Base-by-base conservation (phyloP, 2,888 invertebrate genomes). In the Agrilus mali region DNA sequence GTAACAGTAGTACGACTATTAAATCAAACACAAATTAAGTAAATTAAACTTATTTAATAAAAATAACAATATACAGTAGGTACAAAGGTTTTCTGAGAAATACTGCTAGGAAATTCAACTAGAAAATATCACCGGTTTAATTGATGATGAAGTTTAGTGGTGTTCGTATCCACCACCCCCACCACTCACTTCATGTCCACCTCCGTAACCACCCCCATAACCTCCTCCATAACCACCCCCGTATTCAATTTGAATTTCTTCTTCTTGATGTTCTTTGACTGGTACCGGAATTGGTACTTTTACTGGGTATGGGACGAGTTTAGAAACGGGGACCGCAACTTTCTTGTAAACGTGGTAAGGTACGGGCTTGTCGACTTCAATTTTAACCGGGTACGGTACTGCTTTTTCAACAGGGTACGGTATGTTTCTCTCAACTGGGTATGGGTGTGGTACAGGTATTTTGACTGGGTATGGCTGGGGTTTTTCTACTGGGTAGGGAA, bases 401-500 rank as follows among this genome's bases (percentile, higher is more conserved):
- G 79, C 79, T 66, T 78, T 74, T 68, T 80, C 79, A 1, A 79
- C 79, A 12, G 78, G 76, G 58, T 76, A 75, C 1, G 78, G 80
- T 33, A 81, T 71, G 33, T 77, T 70, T 57, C 77, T 78, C 55
- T 78, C 75, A 0, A 81, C 78, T 15, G 78, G 79, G 62, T 81
- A 83, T 17, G 82, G 83, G 7, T 73, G 76, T 13, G 83, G 82
- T 33, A 79, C 75, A 8, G 75, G 82, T 20, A 84, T 82, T 60
- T 85, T 84, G 6, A 86, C 83, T 39, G 72, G 74, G 54, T 79
- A 78, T 22, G 86, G 86, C 50, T 85, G 82, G 33, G 80, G 83
- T 60, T 85, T 85, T 48, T 84, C 84, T 2, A 86, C 84, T 48
- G 81, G 80, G 13, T 82, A 80, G 7, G 82, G 82, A 5, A 83